Base-by-base conservation (phyloP, 2,888 invertebrate genomes). In the Apoderus coryli region DNA sequence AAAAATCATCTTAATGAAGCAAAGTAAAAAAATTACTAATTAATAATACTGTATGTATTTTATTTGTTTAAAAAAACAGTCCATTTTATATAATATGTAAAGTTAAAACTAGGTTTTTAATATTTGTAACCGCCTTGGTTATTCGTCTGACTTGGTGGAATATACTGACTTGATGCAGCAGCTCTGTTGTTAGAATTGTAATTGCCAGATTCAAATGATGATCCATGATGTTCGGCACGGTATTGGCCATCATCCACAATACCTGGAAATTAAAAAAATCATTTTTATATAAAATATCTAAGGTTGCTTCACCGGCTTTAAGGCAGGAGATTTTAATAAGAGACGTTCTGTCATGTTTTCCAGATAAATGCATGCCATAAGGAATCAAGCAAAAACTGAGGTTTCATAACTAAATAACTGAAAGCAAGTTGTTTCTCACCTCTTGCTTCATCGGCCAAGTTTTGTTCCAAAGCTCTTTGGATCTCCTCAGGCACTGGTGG, bases 401-500 rank as follows among this genome's bases (percentile, higher is more conserved):
- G n/a, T n/a, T n/a, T n/a, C n/a, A n/a, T n/a, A n/a, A n/a, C n/a
- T n/a, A n/a, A n/a, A n/a, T n/a, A n/a, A n/a, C n/a, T n/a, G n/a
- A n/a, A n/a, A n/a, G n/a, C n/a, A n/a, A n/a, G n/a, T n/a, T n/a
- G n/a, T n/a, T n/a, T n/a, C n/a, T n/a, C 38, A 26, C 46, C 46
- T 22, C 41, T 40, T 13, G 47, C 49, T 39, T 49, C 52, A 22
- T 48, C 47, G 12, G 44, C 45, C 16, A 44, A 33, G 33, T 50
- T 48, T 26, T 45, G 43, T 33, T 47, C 43, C 24, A 49, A 31
- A 5, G 48, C 42, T 29, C 61, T 59, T 23, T 61, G 55, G 41
- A 69, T 69, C 14, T 61, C 67, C 33, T 63, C 66, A 1, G 69
- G 69, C 39, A 70, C 66, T 16, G 69, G 68, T 1, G 69, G 69